These are phyloP conservation scores for Cactoblastis cactorum DNA, from an alignment of 2,888 invertebrate species.

Conservation along the genomic window DNA sequence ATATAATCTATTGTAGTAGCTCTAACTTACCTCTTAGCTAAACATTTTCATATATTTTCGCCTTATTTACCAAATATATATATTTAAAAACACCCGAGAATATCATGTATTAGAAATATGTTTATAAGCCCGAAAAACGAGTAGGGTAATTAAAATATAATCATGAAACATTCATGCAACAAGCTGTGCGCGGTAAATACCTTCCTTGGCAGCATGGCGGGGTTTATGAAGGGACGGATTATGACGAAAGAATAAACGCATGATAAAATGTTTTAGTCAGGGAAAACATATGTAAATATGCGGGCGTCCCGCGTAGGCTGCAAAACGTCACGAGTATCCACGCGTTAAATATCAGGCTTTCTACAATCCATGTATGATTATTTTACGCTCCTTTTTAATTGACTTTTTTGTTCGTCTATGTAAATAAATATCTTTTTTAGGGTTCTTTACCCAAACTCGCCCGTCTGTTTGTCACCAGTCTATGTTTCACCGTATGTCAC, in stretches of 20 bases:
- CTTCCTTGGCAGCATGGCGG: constrained; percentile 6
- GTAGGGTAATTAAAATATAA: constrained; percentile 16
- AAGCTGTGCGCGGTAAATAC: constrained; percentile 15
- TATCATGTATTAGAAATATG: background rate
- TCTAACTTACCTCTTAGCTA: no score
- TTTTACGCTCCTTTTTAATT: background rate
- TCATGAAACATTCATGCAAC: constrained; percentile 31
- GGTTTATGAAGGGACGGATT: constrained; percentile 13
- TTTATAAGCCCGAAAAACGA: background rate
- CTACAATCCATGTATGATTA: background rate
- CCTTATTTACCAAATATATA: no score
- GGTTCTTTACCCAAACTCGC: no score
- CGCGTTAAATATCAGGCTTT: background rate
- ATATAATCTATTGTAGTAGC: no score
- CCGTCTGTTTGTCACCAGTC: no score
- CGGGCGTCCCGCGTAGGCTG: background rate
- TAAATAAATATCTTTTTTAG: background rate
- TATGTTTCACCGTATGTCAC: no score
- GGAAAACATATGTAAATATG: constrained; percentile 5
- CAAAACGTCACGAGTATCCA: background rate
- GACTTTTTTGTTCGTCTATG: background rate
- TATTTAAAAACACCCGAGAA: background rate
- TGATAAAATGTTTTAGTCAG: constrained; percentile 7
- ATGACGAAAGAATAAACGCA: constrained; percentile 9
- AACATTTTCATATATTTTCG: no score